These are phyloP conservation scores for Cylloceria caligata DNA, from an alignment of 2,888 invertebrate species.

Conservation along the genomic window DNA sequence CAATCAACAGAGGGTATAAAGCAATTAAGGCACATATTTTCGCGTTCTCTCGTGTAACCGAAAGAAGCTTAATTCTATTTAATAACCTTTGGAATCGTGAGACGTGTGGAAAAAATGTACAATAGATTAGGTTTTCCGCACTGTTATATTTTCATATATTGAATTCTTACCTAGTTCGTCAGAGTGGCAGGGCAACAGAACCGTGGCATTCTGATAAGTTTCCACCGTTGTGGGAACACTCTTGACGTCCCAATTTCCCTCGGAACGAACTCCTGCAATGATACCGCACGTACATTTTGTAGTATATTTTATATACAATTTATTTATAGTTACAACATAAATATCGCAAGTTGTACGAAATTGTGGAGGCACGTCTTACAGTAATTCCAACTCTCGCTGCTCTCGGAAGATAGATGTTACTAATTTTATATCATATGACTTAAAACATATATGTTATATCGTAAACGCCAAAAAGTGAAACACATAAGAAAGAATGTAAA, in stretches of 20 bases:
- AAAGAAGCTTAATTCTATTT: no score
- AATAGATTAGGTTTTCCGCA: background rate
- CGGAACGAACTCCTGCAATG: conserved; percentile 82
- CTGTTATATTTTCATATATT: background rate
- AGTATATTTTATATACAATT: background rate
- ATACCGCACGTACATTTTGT: background rate
- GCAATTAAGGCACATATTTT: no score
- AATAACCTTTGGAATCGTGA: no score
- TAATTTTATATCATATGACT: background rate
- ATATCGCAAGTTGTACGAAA: no score
- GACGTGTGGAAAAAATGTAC: background rate
- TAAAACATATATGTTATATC: no score
- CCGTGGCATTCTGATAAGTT: conserved; percentile 91
- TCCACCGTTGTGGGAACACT: conserved; percentile 91
- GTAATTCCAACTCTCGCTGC: background rate
- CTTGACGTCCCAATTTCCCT: conserved; percentile 87
- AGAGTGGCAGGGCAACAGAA: conserved; percentile 91
- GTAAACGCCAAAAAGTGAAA: no score
- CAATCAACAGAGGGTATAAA: no score
- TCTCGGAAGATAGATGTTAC: background rate
- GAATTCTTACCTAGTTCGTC: conserved; percentile 87
- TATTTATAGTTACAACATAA: background rate
- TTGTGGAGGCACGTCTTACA: background rate
- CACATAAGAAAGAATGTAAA: no score
- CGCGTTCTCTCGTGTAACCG: no score